These are phyloP conservation scores for Agrotis exclamationis DNA, from an alignment of 2,888 invertebrate genomes.

Conservation along the genomic window DNA sequence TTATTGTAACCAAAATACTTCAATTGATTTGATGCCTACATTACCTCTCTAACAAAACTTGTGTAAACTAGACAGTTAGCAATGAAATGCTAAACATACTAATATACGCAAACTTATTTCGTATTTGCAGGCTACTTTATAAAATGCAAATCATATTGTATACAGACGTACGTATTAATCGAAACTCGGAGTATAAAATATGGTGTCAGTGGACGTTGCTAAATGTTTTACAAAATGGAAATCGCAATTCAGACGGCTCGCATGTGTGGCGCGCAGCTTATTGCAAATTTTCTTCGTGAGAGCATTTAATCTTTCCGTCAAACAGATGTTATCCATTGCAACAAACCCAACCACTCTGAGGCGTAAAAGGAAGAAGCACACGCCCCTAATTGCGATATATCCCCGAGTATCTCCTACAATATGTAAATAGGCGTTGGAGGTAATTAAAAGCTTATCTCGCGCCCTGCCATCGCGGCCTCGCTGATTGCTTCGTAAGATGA, in stretches of 20 bases:
- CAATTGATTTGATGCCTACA: conserved; percentile 1
- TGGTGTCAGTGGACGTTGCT: conserved; percentile 64
- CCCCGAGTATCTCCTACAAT: conserved; percentile 87
- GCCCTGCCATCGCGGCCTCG: conserved; percentile 82
- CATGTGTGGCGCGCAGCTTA: conserved; percentile 56
- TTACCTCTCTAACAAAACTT: conserved; percentile 1
- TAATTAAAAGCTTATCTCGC: conserved; percentile 90
- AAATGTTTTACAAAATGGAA: conserved; percentile 68
- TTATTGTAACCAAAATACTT: neutral
- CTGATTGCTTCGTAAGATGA: conserved; percentile 89
- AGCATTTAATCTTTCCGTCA: conserved; percentile 85
- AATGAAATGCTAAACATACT: conserved; percentile 28
- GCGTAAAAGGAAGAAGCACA: conserved; percentile 87
- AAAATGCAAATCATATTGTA: conserved; percentile 72
- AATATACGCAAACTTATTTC: conserved; percentile 36
- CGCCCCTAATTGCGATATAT: conserved; percentile 90
- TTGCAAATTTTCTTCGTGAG: conserved; percentile 76
- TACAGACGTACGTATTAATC: conserved; percentile 71
- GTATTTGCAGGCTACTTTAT: conserved; percentile 65
- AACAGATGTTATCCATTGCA: conserved; percentile 85
- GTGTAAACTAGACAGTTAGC: conserved; percentile 20
- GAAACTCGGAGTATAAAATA: conserved; percentile 68
- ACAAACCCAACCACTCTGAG: conserved; percentile 78
- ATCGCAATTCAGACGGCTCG: conserved; percentile 61
- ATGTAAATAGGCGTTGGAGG: conserved; percentile 89